Conservation (phyloP, 2,888 invertebrate species). For the Hartigia nigra region DNA sequence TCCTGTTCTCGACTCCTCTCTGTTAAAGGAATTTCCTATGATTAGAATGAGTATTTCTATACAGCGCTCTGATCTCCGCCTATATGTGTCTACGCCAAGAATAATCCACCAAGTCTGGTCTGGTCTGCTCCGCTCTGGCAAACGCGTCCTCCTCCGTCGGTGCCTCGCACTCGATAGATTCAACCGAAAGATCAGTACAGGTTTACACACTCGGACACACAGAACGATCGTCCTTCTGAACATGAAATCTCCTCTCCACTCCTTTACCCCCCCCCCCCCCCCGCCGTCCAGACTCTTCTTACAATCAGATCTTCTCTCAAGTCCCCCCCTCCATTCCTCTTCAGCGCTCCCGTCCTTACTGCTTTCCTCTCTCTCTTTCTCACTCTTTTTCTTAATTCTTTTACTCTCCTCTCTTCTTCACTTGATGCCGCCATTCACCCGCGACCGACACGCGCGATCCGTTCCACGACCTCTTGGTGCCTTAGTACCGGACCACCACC, state of each 20-base stretch:
- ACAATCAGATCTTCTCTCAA: not conserved
- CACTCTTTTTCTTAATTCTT: slow-evolving; percentile 10
- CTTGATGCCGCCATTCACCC: not conserved
- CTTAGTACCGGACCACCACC: not conserved
- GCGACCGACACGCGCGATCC: not conserved
- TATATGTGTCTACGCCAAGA: slow-evolving; percentile 45
- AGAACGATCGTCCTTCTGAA: not conserved
- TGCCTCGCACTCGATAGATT: not conserved
- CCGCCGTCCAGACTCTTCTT: slow-evolving; percentile 13
- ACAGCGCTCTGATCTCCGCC: slow-evolving; percentile 44
- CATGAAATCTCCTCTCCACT: slow-evolving; percentile 2
- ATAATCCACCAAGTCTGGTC: slow-evolving; percentile 37
- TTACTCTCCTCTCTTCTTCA: slow-evolving; percentile 3
- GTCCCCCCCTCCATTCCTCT: not conserved
- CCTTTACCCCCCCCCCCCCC: not conserved
- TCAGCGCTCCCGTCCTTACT: not conserved
- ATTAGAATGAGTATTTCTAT: slow-evolving; percentile 64
- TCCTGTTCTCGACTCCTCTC: slow-evolving; percentile 34
- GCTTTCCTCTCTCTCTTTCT: slow-evolving; percentile 4
- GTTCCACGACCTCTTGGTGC: not conserved
- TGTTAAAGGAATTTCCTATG: slow-evolving; percentile 62
- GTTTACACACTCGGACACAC: not conserved
- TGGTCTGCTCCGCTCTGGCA: slow-evolving; percentile 10
- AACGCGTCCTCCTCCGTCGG: not conserved
- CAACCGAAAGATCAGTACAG: not conserved